Evolutionary conservation across 1,140 invertebrate genomes (phyloP), one percentile per base, ranked within the genome.

Genomic region (Phenacoccus solenopsis): DNA sequence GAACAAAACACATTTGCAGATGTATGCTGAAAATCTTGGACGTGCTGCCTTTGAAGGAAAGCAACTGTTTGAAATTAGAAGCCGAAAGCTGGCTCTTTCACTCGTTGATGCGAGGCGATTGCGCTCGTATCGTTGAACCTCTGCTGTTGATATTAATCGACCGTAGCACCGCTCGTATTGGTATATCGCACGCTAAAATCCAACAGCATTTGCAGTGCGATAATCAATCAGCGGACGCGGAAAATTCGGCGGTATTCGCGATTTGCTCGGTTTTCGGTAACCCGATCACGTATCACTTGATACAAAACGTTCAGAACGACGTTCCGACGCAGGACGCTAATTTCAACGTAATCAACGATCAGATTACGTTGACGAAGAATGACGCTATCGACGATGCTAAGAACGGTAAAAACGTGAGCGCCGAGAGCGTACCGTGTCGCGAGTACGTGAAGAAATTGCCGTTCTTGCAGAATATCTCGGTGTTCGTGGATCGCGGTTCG

Each of bases 181-280:
- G 91, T 64, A 88, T 96, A 1, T 85, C 91, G 10, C 90, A 94
- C 76, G 87, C 93, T 0, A 90, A 87, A 76, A 87, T 93, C 68
- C 38, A 49, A 49, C 25, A 25, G 21, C 59, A 27, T 27, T 9
- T 64, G 2, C 59, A 64, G 25, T 24, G 59, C 59, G 59, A 64
- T 16, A 64, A 64, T 27, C 59, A 64, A 24, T 24, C 59, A 10
- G 9, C 21, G 21, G 59, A 64, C 12, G 20, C 2, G 20, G 59
- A 24, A 3, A 64, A 25, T 27, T 24, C 59, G 13, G 25, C 21
- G 1, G 21, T 64, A 25, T 64, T 64, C 21, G 25, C 59, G 3
- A 27, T 64, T 1, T 27, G 25, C 25, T 25, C 59, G 22, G 16
- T 24, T 7, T 27, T 25, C 59, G 59, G 59, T 16, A 24, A 64